Conservation (phyloP, 2,888 invertebrate genomes). For the Lucinisca nassula region DNA sequence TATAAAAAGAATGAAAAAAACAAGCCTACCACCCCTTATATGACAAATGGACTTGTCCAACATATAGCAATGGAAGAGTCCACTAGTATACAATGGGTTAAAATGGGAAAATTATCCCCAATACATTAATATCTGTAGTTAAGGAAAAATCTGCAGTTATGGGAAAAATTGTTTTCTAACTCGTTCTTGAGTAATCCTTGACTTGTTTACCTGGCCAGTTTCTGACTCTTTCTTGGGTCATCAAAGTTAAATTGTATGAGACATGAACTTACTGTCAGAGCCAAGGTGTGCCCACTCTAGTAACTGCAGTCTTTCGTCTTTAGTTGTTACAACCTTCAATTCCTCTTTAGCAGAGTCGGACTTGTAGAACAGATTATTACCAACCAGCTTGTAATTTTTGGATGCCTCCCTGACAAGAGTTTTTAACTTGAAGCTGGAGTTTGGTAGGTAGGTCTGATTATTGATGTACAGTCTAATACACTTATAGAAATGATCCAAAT, state of each 20-base stretch:
- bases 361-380: conserved; percentile 68
- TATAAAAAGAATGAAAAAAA: too few relatives aligned
- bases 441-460: conserved; percentile 67
- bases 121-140: neutral
- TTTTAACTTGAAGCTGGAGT: conserved; percentile 69
- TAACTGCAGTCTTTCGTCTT: conserved; percentile 70
- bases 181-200: too few relatives aligned
- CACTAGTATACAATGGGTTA: too few relatives aligned
- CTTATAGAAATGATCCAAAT: conserved; percentile 59
- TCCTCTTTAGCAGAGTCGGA: conserved; percentile 44
- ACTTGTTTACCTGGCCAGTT: too few relatives aligned
- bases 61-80: too few relatives aligned
- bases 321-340: conserved; percentile 64
- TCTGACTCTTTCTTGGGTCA: too few relatives aligned
- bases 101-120: neutral
- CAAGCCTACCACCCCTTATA: too few relatives aligned
- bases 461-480: conserved; percentile 67
- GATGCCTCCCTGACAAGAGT: conserved; percentile 70
- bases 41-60: too few relatives aligned
- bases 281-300: conserved; percentile 70
- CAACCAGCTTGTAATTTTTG: conserved; percentile 66
- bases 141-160: neutral
- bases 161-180: too few relatives aligned
- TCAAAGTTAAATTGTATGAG: too few relatives aligned
- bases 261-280: conserved; percentile 65